phyloP scores from a whole-genome alignment of 2,797 vertebrate species.

The Sebastes steindachneri region DNA sequence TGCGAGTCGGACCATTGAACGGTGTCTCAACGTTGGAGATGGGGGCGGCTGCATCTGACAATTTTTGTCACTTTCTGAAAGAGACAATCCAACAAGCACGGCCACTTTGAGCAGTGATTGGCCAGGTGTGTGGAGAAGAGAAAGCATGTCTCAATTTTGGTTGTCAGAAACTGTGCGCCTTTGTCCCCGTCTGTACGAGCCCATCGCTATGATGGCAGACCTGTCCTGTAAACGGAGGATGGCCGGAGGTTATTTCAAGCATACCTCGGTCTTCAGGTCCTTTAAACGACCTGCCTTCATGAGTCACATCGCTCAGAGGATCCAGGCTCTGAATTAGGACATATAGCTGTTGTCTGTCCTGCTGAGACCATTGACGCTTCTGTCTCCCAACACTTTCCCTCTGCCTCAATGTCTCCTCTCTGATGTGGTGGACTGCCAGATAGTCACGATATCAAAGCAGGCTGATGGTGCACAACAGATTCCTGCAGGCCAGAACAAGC shows the following conservation, averaged over 20 bases:
- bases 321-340: background rate
- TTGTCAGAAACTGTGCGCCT: background rate
- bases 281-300: background rate
- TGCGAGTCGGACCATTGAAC: background rate
- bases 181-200: background rate
- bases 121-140: background rate
- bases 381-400: background rate
- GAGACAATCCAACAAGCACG: background rate
- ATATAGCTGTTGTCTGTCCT: background rate
- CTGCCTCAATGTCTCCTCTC: background rate
- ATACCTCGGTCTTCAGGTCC: background rate
- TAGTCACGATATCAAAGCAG: background rate
- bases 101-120: background rate
- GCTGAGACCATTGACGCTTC: background rate
- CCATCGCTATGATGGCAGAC: background rate
- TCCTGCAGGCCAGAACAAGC: slow-evolving; percentile 10
- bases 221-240: background rate
- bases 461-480: background rate
- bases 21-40: background rate
- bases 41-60: background rate
- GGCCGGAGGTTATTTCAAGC: background rate
- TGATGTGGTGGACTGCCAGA: slow-evolving; percentile 22
- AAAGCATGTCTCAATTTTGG: background rate
- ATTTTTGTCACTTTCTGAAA: background rate
- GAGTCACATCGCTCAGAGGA: background rate